Conservation (phyloP, 2,113 vertebrate genomes). For the Sorex araneus region DNA sequence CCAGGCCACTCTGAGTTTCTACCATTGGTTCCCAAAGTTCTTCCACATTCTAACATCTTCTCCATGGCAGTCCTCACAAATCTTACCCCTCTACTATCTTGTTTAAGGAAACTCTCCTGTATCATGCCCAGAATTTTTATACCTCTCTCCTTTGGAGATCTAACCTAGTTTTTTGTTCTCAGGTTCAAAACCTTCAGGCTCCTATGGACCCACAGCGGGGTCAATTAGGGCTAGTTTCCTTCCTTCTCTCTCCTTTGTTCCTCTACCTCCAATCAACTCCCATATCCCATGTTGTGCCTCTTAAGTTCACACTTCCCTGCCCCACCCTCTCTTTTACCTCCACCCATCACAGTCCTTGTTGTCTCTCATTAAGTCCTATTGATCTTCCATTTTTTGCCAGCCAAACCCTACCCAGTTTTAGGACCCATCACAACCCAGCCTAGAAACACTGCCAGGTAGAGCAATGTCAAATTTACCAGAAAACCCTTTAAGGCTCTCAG, state of each 20-base stretch:
- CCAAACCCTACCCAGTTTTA: background rate
- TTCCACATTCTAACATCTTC: background rate
- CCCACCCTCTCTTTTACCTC: background rate
- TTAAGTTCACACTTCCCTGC: background rate
- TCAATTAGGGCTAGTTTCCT: background rate
- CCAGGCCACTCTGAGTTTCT: background rate
- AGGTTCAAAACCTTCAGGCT: background rate
- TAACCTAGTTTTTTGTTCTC: constrained; percentile 1
- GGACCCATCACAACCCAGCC: background rate
- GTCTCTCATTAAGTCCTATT: background rate
- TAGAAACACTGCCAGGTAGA: background rate
- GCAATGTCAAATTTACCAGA: background rate
- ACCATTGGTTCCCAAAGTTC: background rate
- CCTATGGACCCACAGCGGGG: background rate
- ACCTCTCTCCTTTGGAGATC: background rate
- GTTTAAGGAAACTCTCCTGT: background rate
- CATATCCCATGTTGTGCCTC: background rate
- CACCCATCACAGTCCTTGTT: background rate
- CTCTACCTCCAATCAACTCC: background rate
- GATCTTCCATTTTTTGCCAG: background rate
- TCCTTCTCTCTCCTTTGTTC: background rate
- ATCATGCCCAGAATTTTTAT: background rate
- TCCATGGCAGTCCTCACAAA: background rate
- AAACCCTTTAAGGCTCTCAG: background rate
- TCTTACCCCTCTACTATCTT: background rate